Evolutionary conservation across 1,140 invertebrate genomes (phyloP).

Genomic region (Heterodera carotae): DNA sequence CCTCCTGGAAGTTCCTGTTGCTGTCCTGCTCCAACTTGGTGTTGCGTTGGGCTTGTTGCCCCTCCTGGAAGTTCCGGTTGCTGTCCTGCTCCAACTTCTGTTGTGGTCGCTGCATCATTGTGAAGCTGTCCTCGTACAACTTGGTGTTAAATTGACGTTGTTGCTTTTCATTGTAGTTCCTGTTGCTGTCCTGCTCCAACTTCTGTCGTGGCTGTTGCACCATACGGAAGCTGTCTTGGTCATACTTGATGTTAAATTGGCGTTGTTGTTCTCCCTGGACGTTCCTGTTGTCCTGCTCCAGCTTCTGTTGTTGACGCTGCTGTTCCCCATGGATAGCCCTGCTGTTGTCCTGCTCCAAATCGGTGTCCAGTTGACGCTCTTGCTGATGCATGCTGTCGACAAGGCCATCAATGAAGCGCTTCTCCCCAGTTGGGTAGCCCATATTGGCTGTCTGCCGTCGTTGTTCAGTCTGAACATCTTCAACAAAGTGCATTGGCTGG

Average conservation of each 20-base stretch:
- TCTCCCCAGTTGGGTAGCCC: too few relatives aligned
- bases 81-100: background rate
- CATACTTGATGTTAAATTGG: too few relatives aligned
- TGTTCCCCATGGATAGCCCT: background rate
- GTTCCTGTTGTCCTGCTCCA: background rate
- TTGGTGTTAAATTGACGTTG: background rate
- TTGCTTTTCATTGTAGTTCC: background rate
- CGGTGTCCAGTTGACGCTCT: background rate
- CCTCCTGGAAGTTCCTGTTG: background rate
- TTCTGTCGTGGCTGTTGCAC: too few relatives aligned
- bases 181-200: background rate
- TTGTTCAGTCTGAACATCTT: background rate
- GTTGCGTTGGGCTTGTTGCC: background rate
- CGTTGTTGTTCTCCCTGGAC: background rate
- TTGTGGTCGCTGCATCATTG: background rate
- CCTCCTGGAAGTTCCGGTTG: background rate
- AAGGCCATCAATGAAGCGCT: too few relatives aligned
- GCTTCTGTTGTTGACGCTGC: background rate
- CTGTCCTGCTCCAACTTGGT: background rate
- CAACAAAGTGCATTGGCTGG: background rate
- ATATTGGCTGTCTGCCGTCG: too few relatives aligned
- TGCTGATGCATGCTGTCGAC: background rate
- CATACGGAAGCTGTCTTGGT: too few relatives aligned
- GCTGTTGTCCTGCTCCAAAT: background rate
- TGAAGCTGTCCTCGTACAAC: too few relatives aligned